These are phyloP conservation scores for Phrynosoma platyrhinos DNA, from an alignment of 2,113 vertebrate genomes.

Conservation along the genomic window DNA sequence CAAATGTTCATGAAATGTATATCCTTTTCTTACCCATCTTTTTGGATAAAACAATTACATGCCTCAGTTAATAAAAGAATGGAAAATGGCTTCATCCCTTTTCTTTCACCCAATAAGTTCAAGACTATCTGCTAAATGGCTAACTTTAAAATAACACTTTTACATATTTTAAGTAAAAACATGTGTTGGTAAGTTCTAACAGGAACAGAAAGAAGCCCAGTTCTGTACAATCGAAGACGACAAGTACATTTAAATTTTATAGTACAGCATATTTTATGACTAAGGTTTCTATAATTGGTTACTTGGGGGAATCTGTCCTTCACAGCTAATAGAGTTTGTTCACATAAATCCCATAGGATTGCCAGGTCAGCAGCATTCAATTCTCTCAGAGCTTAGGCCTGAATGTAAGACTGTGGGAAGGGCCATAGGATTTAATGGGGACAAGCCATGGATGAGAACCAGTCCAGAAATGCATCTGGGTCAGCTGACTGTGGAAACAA, in stretches of 20 bases:
- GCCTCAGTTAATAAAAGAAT: conserved; percentile 36
- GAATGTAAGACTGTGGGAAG: too few species aligned
- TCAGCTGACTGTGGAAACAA: too few species aligned
- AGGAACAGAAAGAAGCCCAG: conserved; percentile 16
- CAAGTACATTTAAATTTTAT: conserved; percentile 49
- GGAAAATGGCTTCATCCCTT: conserved; percentile 49
- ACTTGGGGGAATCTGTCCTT: conserved; percentile 31
- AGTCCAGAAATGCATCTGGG: too few species aligned
- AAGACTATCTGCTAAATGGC: conserved; percentile 48
- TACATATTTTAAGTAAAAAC: conserved; percentile 57
- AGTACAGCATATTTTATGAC: conserved; percentile 56
- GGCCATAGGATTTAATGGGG: too few species aligned
- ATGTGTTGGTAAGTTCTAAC: conserved; percentile 54
- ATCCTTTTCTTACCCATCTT: conserved; percentile 42
- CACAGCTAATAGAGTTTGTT: conserved; percentile 53
- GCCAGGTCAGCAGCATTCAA: too few species aligned
- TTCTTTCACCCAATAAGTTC: conserved; percentile 31
- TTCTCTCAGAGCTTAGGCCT: too few species aligned
- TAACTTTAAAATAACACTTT: conserved; percentile 57
- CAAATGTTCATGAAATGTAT: conserved; percentile 17
- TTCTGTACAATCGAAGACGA: conserved; percentile 40
- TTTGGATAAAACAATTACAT: conserved; percentile 52
- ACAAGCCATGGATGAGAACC: too few species aligned
- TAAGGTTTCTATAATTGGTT: conserved; percentile 59
- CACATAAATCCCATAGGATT: not conserved